Conservation (phyloP, 2,888 invertebrate genomes). For the Teleogryllus oceanicus region DNA sequence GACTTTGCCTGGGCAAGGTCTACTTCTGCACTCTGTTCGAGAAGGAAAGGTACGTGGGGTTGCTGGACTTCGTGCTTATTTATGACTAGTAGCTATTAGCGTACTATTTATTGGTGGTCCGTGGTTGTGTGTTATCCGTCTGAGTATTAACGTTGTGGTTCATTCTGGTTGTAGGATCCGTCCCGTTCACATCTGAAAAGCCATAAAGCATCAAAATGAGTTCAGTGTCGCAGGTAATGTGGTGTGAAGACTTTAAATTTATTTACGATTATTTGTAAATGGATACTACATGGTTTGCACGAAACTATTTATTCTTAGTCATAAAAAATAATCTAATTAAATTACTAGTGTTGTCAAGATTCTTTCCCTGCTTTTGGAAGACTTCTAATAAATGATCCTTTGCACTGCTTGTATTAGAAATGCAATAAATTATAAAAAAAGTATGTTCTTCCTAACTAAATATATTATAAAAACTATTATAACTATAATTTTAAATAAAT, state of each 20-base stretch:
- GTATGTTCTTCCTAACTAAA: no score
- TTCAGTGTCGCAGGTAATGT: background rate
- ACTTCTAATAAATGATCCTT: no score
- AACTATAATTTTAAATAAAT: no score
- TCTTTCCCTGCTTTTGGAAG: no score
- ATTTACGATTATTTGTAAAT: no score
- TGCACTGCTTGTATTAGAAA: no score
- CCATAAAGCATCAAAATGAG: background rate
- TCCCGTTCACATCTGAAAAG: background rate
- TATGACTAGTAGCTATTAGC: background rate
- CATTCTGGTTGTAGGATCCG: background rate
- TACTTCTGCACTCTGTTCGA: background rate
- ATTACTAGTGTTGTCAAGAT: no score
- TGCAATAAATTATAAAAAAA: no score
- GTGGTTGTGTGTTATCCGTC: background rate
- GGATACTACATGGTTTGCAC: no score
- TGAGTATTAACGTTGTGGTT: background rate
- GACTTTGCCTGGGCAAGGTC: background rate
- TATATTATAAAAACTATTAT: no score
- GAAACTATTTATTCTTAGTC: no score
- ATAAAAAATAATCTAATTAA: no score
- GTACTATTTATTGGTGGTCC: background rate
- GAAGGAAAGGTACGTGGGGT: background rate
- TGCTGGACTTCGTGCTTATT: conserved; percentile 2
- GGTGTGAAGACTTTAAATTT: background rate